Percentiles rank a stretch among this genome's conserved stretches.
These are phyloP conservation scores for Chironomus riparius DNA, from an alignment of 2,888 invertebrate genomes.

Conservation along the genomic window DNA sequence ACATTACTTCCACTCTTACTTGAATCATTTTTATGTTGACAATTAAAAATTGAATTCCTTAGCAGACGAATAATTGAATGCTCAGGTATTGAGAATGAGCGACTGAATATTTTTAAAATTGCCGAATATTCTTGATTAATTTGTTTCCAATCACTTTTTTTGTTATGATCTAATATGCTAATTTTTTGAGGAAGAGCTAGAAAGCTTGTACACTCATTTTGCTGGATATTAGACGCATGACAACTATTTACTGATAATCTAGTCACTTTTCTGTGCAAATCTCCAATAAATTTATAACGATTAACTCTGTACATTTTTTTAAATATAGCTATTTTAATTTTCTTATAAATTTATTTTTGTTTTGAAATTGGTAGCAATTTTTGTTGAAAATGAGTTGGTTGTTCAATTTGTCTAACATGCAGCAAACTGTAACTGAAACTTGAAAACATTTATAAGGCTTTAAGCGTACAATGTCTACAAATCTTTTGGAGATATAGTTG, in stretches of 20 bases:
- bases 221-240: neutral
- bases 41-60: neutral
- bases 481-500: too few relatives aligned
- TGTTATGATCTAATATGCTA: neutral
- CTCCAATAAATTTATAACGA: neutral
- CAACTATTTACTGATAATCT: conserved; percentile 9
- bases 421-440: too few relatives aligned
- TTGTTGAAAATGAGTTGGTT: too few relatives aligned
- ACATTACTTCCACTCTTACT: neutral
- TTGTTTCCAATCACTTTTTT: neutral
- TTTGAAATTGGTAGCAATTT: too few relatives aligned
- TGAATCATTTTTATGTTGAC: neutral
- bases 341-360: too few relatives aligned
- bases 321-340: neutral
- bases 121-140: conserved; percentile 20
- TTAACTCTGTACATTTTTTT: conserved; percentile 9
- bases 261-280: neutral
- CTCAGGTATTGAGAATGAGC: conserved; percentile 11
- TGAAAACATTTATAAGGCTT: too few relatives aligned
- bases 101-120: conserved; percentile 4
- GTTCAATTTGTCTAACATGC: too few relatives aligned
- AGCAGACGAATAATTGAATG: neutral
- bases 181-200: neutral
- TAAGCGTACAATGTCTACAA: too few relatives aligned
- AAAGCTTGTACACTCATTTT: neutral